Conservation (phyloP, 2,797 vertebrate species). For the Bradypodion ventrale region DNA sequence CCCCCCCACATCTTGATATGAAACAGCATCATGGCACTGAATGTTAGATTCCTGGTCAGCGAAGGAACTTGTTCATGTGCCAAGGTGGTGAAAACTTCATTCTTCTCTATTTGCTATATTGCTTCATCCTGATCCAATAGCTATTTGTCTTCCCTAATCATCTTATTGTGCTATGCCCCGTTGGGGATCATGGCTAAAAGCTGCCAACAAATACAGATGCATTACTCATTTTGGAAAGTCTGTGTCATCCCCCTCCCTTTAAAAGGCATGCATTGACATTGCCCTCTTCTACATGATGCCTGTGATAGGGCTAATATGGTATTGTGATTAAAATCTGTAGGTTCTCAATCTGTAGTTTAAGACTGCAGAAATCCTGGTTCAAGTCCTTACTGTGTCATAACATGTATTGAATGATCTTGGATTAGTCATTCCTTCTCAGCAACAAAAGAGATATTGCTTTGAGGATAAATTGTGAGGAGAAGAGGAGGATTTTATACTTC, state of each 20-base stretch:
- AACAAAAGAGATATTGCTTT: too few species aligned
- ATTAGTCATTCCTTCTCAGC: too few species aligned
- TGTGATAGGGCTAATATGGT: not conserved
- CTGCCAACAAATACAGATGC: slow-evolving; percentile 15
- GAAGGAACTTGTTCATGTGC: slow-evolving; percentile 28
- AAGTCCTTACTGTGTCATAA: too few species aligned
- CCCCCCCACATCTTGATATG: slow-evolving; percentile 65
- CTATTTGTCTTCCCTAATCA: slow-evolving; percentile 22
- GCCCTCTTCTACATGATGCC: not conserved
- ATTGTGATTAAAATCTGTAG: too few species aligned
- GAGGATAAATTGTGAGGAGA: too few species aligned
- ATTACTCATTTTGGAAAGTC: not conserved
- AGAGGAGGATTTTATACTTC: too few species aligned
- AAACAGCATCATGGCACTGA: slow-evolving; percentile 65
- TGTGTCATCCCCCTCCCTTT: not conserved
- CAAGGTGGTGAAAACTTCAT: slow-evolving; percentile 44
- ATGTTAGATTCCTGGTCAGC: slow-evolving; percentile 38
- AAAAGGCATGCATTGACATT: not conserved
- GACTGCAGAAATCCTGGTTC: too few species aligned
- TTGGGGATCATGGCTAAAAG: not conserved
- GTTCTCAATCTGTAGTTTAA: too few species aligned
- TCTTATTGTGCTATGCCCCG: not conserved
- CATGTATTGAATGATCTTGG: too few species aligned
- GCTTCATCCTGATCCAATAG: slow-evolving; percentile 50
- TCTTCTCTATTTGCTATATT: slow-evolving; percentile 35